Evolutionary conservation across 2,797 vertebrate species (phyloP).

Genomic region (Oceanodroma leucorhoa): DNA sequence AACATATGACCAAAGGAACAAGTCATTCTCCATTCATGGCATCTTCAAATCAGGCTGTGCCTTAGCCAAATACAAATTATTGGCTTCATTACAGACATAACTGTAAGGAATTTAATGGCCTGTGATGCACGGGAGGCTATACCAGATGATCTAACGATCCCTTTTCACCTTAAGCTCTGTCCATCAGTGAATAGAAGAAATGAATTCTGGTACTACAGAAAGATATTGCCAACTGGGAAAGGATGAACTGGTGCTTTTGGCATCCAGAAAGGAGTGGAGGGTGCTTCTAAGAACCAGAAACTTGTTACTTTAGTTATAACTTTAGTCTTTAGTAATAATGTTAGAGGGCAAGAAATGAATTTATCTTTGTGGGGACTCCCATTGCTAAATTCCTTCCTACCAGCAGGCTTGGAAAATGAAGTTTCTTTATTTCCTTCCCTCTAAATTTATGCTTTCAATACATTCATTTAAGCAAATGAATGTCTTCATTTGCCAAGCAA

Average conservation of each 20-base stretch:
- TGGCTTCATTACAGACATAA: neutral
- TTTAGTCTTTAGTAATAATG: neutral
- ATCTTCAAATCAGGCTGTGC: neutral
- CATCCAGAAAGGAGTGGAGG: neutral
- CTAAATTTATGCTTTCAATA: neutral
- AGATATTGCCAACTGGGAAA: neutral
- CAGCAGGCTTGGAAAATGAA: neutral
- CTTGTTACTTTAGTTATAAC: neutral
- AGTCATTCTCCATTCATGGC: neutral
- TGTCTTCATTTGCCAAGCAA: neutral
- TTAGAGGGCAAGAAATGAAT: neutral
- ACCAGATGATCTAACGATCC: neutral
- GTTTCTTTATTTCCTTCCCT: neutral
- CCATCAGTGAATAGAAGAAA: neutral
- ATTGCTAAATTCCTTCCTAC: neutral
- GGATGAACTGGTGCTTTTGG: neutral
- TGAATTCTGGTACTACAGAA: neutral
- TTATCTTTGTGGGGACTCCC: neutral
- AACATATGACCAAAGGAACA: neutral
- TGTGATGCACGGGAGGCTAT: neutral
- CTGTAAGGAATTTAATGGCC: slow-evolving; percentile 1
- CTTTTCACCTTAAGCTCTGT: neutral
- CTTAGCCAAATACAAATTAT: slow-evolving; percentile 1
- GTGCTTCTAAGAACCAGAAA: neutral
- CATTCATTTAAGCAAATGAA: neutral